phyloP scores from a whole-genome alignment of 2,888 invertebrate species.

The Ectemnius continuus region DNA sequence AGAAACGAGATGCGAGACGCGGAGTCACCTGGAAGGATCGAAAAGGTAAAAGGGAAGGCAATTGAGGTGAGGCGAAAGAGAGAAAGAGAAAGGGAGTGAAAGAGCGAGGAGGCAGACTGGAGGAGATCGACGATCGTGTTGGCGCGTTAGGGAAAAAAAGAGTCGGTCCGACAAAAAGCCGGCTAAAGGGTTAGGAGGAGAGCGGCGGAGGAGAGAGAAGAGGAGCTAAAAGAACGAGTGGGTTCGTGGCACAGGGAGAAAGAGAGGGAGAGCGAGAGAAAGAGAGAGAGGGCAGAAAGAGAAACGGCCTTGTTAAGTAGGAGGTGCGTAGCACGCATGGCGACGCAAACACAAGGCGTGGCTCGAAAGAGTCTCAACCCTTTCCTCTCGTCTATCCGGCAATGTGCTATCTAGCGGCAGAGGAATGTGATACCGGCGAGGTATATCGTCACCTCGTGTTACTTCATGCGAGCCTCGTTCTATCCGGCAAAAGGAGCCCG shows the following conservation, averaged over 20 bases:
- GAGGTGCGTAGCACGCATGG: constrained; percentile 76
- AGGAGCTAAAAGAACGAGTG: constrained; percentile 12
- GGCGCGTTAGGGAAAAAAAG: constrained; percentile 4
- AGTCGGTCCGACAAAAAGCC: constrained; percentile 19
- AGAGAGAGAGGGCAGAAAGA: constrained; percentile 25
- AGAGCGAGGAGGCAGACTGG: not conserved
- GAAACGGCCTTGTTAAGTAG: constrained; percentile 70
- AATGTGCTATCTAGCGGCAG: constrained; percentile 37
- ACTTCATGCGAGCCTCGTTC: constrained; percentile 48
- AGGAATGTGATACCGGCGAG: constrained; percentile 16
- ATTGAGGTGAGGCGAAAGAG: not conserved
- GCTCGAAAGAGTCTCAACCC: constrained; percentile 67
- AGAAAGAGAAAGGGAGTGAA: not conserved
- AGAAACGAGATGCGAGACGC: no score
- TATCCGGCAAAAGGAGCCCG: constrained; percentile 21
- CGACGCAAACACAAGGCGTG: constrained; percentile 76
- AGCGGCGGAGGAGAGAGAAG: constrained; percentile 8
- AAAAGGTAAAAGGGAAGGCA: not conserved
- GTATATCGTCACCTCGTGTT: constrained; percentile 54
- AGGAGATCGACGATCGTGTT: not conserved
- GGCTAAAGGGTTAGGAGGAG: not conserved
- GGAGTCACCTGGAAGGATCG: not conserved
- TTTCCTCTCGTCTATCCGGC: constrained; percentile 34
- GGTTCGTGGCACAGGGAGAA: constrained; percentile 16
- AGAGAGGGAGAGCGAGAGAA: constrained; percentile 10